These are phyloP conservation scores for Botia almorhae DNA, from an alignment of 2,797 vertebrate genomes.

Conservation along the genomic window DNA sequence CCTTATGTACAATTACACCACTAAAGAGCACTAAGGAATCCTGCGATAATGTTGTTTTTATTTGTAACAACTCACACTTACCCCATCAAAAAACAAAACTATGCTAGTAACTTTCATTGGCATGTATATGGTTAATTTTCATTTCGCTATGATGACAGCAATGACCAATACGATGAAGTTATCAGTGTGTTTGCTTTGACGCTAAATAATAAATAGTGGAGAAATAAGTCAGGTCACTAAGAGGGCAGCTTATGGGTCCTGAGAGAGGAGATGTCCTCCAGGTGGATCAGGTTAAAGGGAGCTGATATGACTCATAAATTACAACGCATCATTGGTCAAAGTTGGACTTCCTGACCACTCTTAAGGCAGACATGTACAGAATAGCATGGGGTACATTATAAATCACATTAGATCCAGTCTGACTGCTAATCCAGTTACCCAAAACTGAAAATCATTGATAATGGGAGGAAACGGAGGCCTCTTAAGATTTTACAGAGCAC, in stretches of 20 bases:
- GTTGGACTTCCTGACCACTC: constrained; percentile 15
- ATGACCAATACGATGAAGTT: constrained; percentile 11
- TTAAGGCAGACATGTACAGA: constrained; percentile 42
- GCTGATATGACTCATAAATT: constrained; percentile 17
- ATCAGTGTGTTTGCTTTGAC: constrained; percentile 37
- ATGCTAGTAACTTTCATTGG: neutral
- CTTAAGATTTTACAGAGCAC: neutral
- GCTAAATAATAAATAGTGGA: constrained; percentile 48
- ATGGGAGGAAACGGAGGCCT: neutral
- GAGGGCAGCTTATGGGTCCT: constrained; percentile 73
- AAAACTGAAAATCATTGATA: neutral
- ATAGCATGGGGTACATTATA: constrained; percentile 13
- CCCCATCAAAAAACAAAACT: constrained; percentile 1
- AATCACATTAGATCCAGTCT: constrained; percentile 16
- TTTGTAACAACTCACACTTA: neutral
- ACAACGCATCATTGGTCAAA: constrained; percentile 21
- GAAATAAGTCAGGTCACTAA: constrained; percentile 51
- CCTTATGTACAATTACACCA: constrained; percentile 25
- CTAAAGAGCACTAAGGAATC: constrained; percentile 21
- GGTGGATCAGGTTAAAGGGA: constrained; percentile 65
- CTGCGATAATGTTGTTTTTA: neutral
- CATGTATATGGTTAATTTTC: constrained; percentile 8
- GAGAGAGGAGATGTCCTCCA: constrained; percentile 71
- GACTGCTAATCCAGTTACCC: neutral
- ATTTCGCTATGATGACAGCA: constrained; percentile 18